A percentile compares a stretch with the other conserved stretches of the same genome.
Conservation (phyloP, 2,113 vertebrate species). For the Pollimyrus isidori region DNA sequence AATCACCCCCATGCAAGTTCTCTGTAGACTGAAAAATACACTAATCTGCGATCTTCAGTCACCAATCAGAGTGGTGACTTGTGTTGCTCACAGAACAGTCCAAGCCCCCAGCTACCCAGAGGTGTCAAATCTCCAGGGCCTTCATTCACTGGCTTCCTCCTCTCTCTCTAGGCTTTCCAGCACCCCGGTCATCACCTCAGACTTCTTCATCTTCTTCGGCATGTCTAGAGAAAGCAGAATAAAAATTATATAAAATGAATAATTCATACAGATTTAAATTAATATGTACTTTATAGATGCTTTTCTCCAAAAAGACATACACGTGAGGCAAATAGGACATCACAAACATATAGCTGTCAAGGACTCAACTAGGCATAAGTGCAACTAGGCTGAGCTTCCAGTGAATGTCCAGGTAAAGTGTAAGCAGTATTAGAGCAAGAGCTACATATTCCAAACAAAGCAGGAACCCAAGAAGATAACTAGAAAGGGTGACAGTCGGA, state of each 20-base stretch:
- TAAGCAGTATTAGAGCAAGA: background rate
- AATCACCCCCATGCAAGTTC: too few species aligned
- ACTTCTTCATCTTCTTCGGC: slow-evolving; percentile 65
- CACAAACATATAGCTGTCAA: background rate
- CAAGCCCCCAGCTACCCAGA: background rate
- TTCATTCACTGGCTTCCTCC: slow-evolving; percentile 37
- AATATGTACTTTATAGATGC: background rate
- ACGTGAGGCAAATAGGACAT: background rate
- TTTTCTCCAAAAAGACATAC: background rate
- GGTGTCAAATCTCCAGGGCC: slow-evolving; percentile 7
- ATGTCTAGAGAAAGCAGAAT: slow-evolving; percentile 48
- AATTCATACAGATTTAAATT: background rate
- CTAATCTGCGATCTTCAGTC: background rate
- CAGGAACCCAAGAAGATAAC: background rate
- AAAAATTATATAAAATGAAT: background rate
- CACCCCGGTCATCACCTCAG: slow-evolving; percentile 71
- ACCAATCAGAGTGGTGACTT: background rate
- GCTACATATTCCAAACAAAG: background rate
- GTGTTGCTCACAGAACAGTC: background rate
- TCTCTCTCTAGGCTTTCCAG: slow-evolving; percentile 73
- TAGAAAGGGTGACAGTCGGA: background rate
- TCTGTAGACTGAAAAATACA: background rate
- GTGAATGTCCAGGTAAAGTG: background rate
- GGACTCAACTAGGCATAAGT: background rate
- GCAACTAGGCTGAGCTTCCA: background rate